Percentiles rank a stretch among this genome's conserved stretches.
phyloP scores from a whole-genome alignment of 2,888 invertebrate genomes.

The Cybosia mesomella region DNA sequence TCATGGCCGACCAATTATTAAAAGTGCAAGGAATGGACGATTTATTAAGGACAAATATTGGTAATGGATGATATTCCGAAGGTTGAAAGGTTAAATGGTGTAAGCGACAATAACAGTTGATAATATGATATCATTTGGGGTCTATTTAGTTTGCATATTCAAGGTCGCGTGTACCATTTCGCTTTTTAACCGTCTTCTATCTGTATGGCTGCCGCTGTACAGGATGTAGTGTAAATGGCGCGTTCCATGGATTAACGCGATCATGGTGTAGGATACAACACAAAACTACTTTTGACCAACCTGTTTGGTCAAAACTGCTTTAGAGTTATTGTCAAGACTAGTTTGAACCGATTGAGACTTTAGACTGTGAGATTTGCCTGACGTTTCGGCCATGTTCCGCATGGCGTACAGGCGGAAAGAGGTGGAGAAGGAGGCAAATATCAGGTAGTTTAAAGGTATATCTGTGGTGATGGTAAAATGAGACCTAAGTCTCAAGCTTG shows the following conservation, averaged over 20 bases:
- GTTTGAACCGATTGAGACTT: no score
- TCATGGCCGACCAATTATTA: constrained; percentile 35
- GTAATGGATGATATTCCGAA: not conserved
- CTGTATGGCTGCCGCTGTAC: not conserved
- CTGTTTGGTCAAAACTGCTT: not conserved
- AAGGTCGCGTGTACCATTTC: not conserved
- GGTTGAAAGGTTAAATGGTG: not conserved
- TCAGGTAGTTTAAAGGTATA: no score
- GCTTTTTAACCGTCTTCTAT: not conserved
- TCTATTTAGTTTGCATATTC: not conserved
- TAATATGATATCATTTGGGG: not conserved
- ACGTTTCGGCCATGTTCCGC: no score
- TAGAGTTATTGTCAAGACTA: no score
- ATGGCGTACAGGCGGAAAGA: no score
- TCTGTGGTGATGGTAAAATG: no score
- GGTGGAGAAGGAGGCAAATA: no score
- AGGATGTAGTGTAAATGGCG: not conserved
- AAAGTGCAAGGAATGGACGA: constrained; percentile 19
- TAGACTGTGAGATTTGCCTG: no score
- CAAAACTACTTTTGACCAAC: not conserved
- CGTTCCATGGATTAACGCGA: not conserved
- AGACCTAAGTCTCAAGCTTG: no score
- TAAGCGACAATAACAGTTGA: not conserved
- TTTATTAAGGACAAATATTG: constrained; percentile 24
- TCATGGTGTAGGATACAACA: not conserved